These are phyloP conservation scores for Lordiphosa clarofinis DNA, from an alignment of 1,140 invertebrate species.

Conservation along the genomic window DNA sequence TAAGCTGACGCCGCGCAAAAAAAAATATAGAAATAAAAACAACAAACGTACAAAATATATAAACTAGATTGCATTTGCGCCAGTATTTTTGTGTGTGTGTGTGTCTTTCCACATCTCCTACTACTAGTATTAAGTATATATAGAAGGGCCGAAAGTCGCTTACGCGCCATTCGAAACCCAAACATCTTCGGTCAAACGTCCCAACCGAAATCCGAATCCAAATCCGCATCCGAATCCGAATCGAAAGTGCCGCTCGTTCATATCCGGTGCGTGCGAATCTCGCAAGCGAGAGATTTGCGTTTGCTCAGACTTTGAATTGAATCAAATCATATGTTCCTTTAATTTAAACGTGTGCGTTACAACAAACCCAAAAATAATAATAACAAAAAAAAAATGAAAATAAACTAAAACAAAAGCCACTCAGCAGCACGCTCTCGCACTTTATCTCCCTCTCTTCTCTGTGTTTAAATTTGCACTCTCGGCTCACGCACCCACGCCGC, in stretches of 20 bases:
- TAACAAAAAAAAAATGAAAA: slow-evolving; percentile 8
- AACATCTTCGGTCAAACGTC: slow-evolving; percentile 49
- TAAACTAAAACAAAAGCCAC: slow-evolving; percentile 16
- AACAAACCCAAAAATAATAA: slow-evolving; percentile 26
- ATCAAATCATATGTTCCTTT: slow-evolving; percentile 16
- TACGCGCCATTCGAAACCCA: slow-evolving; percentile 55
- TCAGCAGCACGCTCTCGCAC: slow-evolving; percentile 9
- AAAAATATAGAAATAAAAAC: slow-evolving; percentile 25
- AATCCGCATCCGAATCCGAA: slow-evolving; percentile 21
- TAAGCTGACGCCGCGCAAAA: slow-evolving; percentile 32
- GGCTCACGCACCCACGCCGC: slow-evolving; percentile 40
- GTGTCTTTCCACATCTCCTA: slow-evolving; percentile 25
- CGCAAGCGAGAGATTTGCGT: slow-evolving; percentile 3
- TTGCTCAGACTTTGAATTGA: slow-evolving; percentile 14
- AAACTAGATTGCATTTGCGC: slow-evolving; percentile 67
- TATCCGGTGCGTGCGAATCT: slow-evolving; percentile 43
- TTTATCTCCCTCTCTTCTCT: slow-evolving; percentile 10
- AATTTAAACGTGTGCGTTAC: slow-evolving; percentile 29
- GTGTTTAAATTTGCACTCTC: slow-evolving; percentile 22
- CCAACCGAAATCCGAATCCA: neutral
- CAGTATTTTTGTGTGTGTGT: slow-evolving; percentile 19
- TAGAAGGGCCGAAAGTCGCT: slow-evolving; percentile 64
- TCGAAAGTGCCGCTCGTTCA: slow-evolving; percentile 24
- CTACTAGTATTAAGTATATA: slow-evolving; percentile 64
- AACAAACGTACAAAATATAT: slow-evolving; percentile 55